Percentiles rank a stretch among this genome's conserved stretches.
Conservation (phyloP, 1,140 invertebrate genomes). For the Heliconius hermathena region DNA sequence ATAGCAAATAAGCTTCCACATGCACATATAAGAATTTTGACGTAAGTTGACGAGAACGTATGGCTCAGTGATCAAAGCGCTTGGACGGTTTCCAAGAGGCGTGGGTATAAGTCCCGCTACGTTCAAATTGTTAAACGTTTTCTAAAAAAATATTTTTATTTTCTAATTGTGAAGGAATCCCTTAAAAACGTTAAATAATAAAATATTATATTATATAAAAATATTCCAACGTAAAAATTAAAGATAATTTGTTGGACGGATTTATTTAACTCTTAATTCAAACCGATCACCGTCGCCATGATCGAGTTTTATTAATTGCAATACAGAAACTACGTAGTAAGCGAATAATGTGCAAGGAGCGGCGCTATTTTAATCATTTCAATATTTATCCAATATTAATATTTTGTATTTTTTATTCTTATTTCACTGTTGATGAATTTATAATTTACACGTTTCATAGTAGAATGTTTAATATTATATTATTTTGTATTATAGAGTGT, state of each 20-base stretch:
- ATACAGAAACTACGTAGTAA: neutral
- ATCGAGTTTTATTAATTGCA: constrained; percentile 43
- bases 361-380: neutral
- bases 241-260: constrained; percentile 48
- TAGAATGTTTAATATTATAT: neutral
- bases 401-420: neutral
- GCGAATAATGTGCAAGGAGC: constrained; percentile 2
- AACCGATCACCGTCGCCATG: constrained; percentile 29
- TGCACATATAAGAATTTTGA: too few relatives aligned
- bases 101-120: too few relatives aligned
- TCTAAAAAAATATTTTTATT: too few relatives aligned
- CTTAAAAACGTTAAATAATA: too few relatives aligned
- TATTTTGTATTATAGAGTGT: neutral
- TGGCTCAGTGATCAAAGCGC: too few relatives aligned
- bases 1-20: too few relatives aligned
- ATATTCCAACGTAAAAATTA: constrained; percentile 38
- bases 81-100: too few relatives aligned
- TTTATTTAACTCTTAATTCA: constrained; percentile 47
- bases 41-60: too few relatives aligned
- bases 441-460: neutral
- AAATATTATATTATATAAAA: neutral
- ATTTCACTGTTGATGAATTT: neutral
- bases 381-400: neutral
- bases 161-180: too few relatives aligned
- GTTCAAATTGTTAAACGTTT: too few relatives aligned